Conservation (phyloP, 2,888 invertebrate genomes). For the Drosophila neonasuta region DNA sequence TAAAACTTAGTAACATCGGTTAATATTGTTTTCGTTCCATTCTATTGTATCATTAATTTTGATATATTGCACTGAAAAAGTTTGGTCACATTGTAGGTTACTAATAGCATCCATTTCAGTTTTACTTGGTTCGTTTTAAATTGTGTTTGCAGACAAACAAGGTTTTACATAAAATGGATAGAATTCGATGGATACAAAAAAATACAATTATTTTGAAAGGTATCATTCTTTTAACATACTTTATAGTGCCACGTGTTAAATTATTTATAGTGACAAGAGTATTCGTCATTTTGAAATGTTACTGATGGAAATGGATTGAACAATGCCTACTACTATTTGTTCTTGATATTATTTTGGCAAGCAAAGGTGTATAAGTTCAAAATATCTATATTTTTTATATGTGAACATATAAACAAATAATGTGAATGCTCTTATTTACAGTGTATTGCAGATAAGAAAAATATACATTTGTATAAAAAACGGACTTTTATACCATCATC, state of each 20-base stretch:
- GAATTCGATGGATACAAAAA: constrained; percentile 1
- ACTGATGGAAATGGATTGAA: not conserved
- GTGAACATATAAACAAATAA: not conserved
- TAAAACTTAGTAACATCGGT: not conserved
- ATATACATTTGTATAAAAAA: not conserved
- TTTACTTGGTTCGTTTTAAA: constrained; percentile 38
- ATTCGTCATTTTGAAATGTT: not conserved
- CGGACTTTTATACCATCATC: not conserved
- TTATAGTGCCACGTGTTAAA: not conserved
- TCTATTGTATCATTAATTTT: not conserved
- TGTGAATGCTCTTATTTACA: not conserved
- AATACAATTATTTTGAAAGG: constrained; percentile 1
- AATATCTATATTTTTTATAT: not conserved
- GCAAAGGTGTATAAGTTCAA: not conserved
- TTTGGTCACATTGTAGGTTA: constrained; percentile 35
- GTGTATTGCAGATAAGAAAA: not conserved
- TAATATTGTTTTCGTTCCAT: constrained; percentile 5
- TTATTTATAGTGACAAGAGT: not conserved
- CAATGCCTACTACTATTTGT: not conserved
- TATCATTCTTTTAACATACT: not conserved
- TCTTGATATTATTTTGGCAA: not conserved
- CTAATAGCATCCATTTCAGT: constrained; percentile 56
- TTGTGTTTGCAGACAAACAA: constrained; percentile 36
- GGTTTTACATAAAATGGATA: not conserved
- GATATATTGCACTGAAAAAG: not conserved